A percentile compares a stretch with the other conserved stretches of the same genome.
Conservation (phyloP, 2,113 vertebrate genomes). For the Sterrhoptilus dennistouni region DNA sequence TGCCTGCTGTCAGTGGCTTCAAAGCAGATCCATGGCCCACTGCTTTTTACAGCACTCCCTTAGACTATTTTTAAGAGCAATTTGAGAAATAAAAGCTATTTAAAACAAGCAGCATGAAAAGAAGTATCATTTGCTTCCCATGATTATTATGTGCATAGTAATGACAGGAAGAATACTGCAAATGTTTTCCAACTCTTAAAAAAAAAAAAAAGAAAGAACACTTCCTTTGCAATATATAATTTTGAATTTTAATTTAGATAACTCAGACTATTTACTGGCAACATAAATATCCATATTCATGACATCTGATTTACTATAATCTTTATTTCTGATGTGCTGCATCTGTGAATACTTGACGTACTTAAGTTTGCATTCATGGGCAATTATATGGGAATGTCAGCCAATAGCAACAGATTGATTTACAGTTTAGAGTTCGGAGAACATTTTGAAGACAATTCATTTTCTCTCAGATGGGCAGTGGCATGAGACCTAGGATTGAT, state of each 20-base stretch:
- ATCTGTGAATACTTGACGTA: slow-evolving; percentile 62
- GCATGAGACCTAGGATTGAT: background rate
- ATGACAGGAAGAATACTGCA: slow-evolving; percentile 67
- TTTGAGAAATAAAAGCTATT: slow-evolving; percentile 56
- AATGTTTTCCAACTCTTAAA: slow-evolving; percentile 72
- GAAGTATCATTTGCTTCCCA: slow-evolving; percentile 52
- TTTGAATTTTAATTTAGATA: slow-evolving; percentile 75
- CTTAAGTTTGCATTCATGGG: slow-evolving; percentile 43
- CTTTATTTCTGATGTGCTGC: slow-evolving; percentile 69
- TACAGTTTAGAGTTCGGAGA: background rate
- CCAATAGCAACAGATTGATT: slow-evolving; percentile 35
- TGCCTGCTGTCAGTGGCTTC: background rate
- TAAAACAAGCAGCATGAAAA: slow-evolving; percentile 43
- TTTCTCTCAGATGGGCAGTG: background rate
- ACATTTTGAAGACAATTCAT: background rate
- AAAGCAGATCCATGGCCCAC: background rate
- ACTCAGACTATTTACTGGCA: slow-evolving; percentile 68
- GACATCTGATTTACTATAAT: slow-evolving; percentile 69
- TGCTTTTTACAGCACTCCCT: slow-evolving; percentile 9
- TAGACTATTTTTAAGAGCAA: slow-evolving; percentile 62
- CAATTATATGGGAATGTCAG: slow-evolving; percentile 54
- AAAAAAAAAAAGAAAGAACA: background rate
- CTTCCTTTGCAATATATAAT: slow-evolving; percentile 68
- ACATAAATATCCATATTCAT: slow-evolving; percentile 75
- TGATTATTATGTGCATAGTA: slow-evolving; percentile 61